Evolutionary conservation across 2,797 vertebrate genomes (phyloP).

Genomic region (Anisognathus igniventris): DNA sequence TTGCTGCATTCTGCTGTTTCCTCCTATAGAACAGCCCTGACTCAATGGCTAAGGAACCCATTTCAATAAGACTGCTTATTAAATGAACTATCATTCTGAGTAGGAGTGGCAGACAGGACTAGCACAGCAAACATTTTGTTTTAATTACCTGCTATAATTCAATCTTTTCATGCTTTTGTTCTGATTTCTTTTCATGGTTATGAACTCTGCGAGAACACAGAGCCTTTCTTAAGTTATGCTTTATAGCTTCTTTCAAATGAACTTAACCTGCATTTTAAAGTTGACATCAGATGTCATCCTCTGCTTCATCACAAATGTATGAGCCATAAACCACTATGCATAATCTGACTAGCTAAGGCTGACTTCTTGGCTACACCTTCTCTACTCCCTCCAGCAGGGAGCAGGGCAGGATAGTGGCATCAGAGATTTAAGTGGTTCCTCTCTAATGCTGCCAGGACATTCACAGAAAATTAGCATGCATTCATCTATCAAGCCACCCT

Average conservation of each 20-base stretch:
- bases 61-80: slow-evolving; percentile 1
- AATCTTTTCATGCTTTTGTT: slow-evolving; percentile 27
- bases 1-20: background rate
- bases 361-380: slow-evolving; percentile 25
- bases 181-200: slow-evolving; percentile 14
- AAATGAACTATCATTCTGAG: slow-evolving; percentile 9
- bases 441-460: background rate
- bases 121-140: background rate
- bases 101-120: background rate
- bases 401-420: slow-evolving; percentile 52
- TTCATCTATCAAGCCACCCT: background rate
- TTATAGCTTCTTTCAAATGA: background rate
- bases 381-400: slow-evolving; percentile 58
- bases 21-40: background rate
- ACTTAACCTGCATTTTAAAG: background rate
- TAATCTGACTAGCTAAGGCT: background rate
- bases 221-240: background rate
- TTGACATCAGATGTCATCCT: background rate
- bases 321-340: background rate
- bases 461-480: background rate
- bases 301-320: background rate
- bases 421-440: background rate
- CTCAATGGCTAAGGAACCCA: background rate
- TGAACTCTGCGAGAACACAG: background rate
- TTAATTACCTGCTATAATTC: slow-evolving; percentile 16